These are phyloP conservation scores for Drosophila seclusa DNA, from an alignment of 2,888 invertebrate genomes.

Conservation along the genomic window DNA sequence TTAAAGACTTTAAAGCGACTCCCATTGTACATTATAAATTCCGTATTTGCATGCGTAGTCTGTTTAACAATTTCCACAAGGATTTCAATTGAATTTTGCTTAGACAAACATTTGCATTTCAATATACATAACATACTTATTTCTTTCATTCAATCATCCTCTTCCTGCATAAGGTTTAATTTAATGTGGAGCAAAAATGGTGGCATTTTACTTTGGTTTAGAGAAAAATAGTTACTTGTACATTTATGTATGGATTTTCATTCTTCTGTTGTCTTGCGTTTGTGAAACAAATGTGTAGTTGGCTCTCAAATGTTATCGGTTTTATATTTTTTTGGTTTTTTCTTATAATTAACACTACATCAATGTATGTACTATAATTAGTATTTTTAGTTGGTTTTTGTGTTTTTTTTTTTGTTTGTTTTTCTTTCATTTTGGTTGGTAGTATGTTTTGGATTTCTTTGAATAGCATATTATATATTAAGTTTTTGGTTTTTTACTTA, in stretches of 20 bases:
- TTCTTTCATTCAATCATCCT: constrained; percentile 42
- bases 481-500: constrained; percentile 52
- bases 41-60: constrained; percentile 78
- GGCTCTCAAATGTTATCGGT: constrained; percentile 54
- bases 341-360: constrained; percentile 79
- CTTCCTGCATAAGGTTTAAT: constrained; percentile 63
- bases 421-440: constrained; percentile 55
- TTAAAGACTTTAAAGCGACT: constrained; percentile 77
- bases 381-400: constrained; percentile 77
- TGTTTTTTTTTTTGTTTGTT: constrained; percentile 22
- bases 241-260: constrained; percentile 67
- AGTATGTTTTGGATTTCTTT: constrained; percentile 82
- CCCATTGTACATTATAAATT: constrained; percentile 81
- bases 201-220: constrained; percentile 74
- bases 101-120: constrained; percentile 47
- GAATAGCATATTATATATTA: constrained; percentile 77
- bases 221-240: constrained; percentile 80
- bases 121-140: constrained; percentile 52
- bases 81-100: constrained; percentile 41
- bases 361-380: constrained; percentile 81
- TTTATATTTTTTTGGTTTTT: constrained; percentile 43
- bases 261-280: constrained; percentile 52
- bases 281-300: constrained; percentile 53
- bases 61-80: constrained; percentile 72
- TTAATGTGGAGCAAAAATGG: constrained; percentile 79